Evolutionary conservation across 2,797 vertebrate genomes (phyloP).

Genomic region (Ceryle rudis): DNA sequence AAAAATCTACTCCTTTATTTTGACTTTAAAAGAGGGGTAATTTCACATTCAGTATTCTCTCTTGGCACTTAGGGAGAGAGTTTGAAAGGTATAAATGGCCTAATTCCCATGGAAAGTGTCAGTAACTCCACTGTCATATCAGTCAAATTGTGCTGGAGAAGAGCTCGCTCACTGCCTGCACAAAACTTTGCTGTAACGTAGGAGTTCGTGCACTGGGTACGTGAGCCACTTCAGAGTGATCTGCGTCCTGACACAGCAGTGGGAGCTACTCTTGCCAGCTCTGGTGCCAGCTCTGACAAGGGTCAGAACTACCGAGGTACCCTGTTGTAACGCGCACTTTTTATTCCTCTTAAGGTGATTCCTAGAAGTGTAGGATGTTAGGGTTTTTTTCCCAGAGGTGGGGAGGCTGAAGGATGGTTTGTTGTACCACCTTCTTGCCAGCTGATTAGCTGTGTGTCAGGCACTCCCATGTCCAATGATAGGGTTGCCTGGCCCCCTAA

Average conservation of each 20-base stretch:
- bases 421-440: neutral
- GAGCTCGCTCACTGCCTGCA: neutral
- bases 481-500: neutral
- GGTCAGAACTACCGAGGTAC: neutral
- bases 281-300: neutral
- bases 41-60: neutral
- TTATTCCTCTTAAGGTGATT: neutral
- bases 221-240: neutral
- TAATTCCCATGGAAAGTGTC: neutral
- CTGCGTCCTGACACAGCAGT: neutral
- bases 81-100: neutral
- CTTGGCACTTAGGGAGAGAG: neutral
- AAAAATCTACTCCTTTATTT: neutral
- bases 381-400: neutral
- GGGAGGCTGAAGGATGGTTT: neutral
- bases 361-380: neutral
- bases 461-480: neutral
- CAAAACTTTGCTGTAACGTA: neutral
- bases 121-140: neutral
- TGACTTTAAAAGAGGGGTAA: neutral
- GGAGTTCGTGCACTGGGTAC: neutral
- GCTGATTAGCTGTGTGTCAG: neutral
- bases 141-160: neutral
- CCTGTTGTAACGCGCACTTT: neutral
- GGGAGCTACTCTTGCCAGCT: neutral